Percentiles rank a stretch among this genome's conserved stretches.
These are phyloP conservation scores for Todiramphus saurophagus DNA, from an alignment of 2,113 vertebrate species.

Conservation along the genomic window DNA sequence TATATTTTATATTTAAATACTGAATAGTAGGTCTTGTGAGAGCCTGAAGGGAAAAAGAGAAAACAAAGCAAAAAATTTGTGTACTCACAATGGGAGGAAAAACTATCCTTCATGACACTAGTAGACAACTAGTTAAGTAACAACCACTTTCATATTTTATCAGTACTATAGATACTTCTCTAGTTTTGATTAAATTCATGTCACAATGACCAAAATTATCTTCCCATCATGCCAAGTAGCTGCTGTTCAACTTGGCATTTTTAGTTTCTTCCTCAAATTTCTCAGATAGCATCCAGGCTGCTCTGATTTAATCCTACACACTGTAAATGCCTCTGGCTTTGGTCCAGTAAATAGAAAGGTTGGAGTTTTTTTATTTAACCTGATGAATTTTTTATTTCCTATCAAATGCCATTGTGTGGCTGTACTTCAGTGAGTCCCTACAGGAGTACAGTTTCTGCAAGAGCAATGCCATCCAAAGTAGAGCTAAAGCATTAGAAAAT, in stretches of 20 bases:
- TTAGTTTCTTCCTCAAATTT: neutral
- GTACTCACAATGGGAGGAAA: neutral
- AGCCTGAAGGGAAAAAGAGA: neutral
- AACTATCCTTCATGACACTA: neutral
- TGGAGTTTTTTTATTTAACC: neutral
- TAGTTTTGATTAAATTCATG: neutral
- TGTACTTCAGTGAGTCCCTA: neutral
- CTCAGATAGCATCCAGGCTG: neutral
- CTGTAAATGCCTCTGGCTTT: neutral
- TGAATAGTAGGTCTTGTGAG: neutral
- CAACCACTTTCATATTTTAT: neutral
- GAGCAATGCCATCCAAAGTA: neutral
- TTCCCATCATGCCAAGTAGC: neutral
- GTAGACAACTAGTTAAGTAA: neutral
- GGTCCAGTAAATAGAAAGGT: neutral
- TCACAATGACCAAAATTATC: neutral
- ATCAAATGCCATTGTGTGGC: neutral
- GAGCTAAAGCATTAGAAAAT: neutral
- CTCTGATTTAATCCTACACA: neutral
- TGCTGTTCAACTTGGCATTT: neutral
- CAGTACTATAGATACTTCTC: neutral
- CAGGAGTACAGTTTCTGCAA: neutral
- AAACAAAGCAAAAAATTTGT: neutral
- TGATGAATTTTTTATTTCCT: neutral
- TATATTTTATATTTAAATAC: neutral